A percentile compares a stretch with the other conserved stretches of the same genome.
Conservation (phyloP, 2,888 invertebrate species). For the Drosophila subsilvestris region DNA sequence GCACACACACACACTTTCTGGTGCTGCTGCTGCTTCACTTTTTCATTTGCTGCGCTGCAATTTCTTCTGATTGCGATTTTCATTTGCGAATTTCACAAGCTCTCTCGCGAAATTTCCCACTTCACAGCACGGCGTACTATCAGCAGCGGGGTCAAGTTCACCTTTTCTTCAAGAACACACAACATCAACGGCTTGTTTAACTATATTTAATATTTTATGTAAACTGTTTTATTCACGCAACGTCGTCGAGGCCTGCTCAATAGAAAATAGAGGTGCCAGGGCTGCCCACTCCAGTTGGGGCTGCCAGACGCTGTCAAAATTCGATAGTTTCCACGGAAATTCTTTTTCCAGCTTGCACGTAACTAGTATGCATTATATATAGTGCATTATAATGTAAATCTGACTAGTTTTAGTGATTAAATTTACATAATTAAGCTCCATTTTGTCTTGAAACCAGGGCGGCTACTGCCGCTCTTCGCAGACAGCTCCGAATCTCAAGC, state of each 20-base stretch:
- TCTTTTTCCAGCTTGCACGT: neutral
- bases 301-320: slow-evolving; percentile 43
- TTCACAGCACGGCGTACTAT: slow-evolving; percentile 23
- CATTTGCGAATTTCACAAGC: slow-evolving; percentile 38
- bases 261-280: slow-evolving; percentile 48
- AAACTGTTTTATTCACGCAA: slow-evolving; percentile 78
- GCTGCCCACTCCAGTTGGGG: slow-evolving; percentile 22
- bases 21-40: neutral
- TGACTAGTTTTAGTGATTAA: neutral
- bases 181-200: slow-evolving; percentile 59
- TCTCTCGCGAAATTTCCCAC: slow-evolving; percentile 26
- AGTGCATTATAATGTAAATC: neutral
- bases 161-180: slow-evolving; percentile 58
- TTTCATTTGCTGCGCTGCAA: too few species aligned
- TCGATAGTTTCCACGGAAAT: slow-evolving; percentile 8
- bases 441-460: neutral
- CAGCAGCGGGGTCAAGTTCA: slow-evolving; percentile 48
- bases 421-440: neutral
- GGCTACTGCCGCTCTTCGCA: neutral
- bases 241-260: slow-evolving; percentile 61
- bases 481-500: neutral
- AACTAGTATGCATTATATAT: neutral
- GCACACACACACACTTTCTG: slow-evolving; percentile 52
- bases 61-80: slow-evolving; percentile 49
- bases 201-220: slow-evolving; percentile 68